phyloP scores from a whole-genome alignment of 2,888 invertebrate species.

The Cecidostiba fungosa region DNA sequence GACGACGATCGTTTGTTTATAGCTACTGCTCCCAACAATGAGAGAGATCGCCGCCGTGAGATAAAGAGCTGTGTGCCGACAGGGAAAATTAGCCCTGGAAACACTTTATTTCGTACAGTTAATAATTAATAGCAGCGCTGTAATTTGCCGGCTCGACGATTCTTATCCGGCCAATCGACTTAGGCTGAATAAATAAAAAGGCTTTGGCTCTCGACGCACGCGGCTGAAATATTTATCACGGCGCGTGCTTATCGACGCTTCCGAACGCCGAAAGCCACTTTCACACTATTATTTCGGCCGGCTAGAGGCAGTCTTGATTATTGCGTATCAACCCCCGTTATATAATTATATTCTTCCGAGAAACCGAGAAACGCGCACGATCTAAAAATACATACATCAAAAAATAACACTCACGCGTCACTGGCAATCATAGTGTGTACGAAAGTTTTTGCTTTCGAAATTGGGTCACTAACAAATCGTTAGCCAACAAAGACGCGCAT shows the following conservation, averaged over 20 bases:
- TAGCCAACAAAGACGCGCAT: too few species aligned
- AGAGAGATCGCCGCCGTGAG: slow-evolving; percentile 43
- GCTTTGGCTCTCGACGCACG: background rate
- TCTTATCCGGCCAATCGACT: slow-evolving; percentile 52
- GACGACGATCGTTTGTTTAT: slow-evolving; percentile 14
- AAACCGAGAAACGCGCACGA: background rate
- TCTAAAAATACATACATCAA: too few species aligned
- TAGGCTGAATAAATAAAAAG: slow-evolving; percentile 54
- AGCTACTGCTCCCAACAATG: background rate
- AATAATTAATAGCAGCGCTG: slow-evolving; percentile 55
- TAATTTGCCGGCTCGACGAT: slow-evolving; percentile 44
- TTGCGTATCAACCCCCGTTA: background rate
- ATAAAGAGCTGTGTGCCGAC: slow-evolving; percentile 33
- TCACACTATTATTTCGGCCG: background rate
- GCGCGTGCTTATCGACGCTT: background rate
- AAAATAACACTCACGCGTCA: background rate
- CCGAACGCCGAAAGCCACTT: slow-evolving; percentile 21
- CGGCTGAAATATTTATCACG: slow-evolving; percentile 36
- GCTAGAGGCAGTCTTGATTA: background rate
- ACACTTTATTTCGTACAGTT: slow-evolving; percentile 53
- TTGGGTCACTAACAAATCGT: background rate
- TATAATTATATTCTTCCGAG: background rate
- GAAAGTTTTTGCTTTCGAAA: too few species aligned
- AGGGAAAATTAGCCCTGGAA: slow-evolving; percentile 56
- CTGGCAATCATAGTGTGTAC: background rate